Evolutionary conservation across 2,797 vertebrate genomes (phyloP).

Genomic region (Paratrypauchen microcephalus): DNA sequence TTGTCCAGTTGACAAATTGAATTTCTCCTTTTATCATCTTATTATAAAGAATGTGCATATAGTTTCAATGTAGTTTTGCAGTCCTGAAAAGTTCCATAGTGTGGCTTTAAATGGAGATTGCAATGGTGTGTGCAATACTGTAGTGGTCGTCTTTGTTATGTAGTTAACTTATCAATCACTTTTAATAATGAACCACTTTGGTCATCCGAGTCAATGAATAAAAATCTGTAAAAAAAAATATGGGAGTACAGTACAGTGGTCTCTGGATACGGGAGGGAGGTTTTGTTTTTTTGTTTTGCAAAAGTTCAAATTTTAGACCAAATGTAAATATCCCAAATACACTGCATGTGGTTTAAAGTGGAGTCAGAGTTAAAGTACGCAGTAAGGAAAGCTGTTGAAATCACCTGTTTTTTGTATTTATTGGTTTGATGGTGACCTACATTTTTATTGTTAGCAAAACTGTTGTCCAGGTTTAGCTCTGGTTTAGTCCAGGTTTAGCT

Average conservation of each 20-base stretch:
- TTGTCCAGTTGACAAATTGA: too few relatives aligned
- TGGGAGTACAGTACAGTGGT: neutral
- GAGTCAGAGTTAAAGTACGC: neutral
- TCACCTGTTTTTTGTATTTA: neutral
- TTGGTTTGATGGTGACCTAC: too few relatives aligned
- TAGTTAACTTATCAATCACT: constrained; percentile 65
- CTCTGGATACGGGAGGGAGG: constrained; percentile 3
- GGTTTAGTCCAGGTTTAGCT: too few relatives aligned
- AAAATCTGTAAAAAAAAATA: constrained; percentile 2
- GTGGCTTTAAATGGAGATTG: constrained; percentile 38
- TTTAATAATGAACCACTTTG: constrained; percentile 64
- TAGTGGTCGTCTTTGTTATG: constrained; percentile 58
- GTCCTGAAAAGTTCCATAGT: neutral
- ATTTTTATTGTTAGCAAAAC: too few relatives aligned
- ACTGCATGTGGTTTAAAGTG: neutral
- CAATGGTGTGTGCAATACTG: constrained; percentile 69
- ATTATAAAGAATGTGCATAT: neutral
- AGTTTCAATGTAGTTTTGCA: too few relatives aligned
- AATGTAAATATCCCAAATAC: constrained; percentile 22
- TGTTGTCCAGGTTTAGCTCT: too few relatives aligned
- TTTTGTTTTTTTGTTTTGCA: constrained; percentile 20
- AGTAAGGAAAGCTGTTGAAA: neutral
- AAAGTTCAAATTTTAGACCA: neutral
- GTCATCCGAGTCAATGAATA: constrained; percentile 47
- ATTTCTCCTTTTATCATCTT: too few relatives aligned